A percentile compares a stretch with the other conserved stretches of the same genome.
phyloP scores from a whole-genome alignment of 2,113 vertebrate genomes.

The Chitala chitala region DNA sequence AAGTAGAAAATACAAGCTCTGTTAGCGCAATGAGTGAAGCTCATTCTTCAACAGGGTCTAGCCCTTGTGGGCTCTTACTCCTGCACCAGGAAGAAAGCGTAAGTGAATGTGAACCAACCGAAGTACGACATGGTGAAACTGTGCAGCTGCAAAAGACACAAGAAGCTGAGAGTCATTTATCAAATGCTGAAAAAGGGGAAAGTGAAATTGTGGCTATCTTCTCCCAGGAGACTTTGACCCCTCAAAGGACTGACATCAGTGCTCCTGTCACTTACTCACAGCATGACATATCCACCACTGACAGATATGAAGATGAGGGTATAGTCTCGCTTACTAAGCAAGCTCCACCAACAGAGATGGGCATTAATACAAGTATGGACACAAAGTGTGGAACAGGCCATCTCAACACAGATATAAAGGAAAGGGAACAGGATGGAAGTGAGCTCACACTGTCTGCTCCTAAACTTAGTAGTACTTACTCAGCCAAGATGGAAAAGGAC shows the following conservation, averaged over 20 bases:
- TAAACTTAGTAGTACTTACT: neutral
- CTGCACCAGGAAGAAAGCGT: slow-evolving; percentile 55
- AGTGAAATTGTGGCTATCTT: neutral
- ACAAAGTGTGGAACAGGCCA: neutral
- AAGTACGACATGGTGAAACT: neutral
- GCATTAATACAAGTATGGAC: neutral
- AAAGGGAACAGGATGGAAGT: neutral
- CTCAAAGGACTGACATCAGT: neutral
- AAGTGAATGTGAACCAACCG: slow-evolving; percentile 40
- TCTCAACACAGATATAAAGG: neutral
- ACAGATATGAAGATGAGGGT: neutral
- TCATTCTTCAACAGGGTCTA: slow-evolving; percentile 39
- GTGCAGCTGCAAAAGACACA: neutral
- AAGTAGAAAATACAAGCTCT: neutral
- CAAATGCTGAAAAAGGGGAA: neutral
- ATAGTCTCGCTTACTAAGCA: neutral
- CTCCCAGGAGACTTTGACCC: neutral
- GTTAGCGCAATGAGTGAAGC: slow-evolving; percentile 29
- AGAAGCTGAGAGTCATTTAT: neutral
- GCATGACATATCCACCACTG: neutral
- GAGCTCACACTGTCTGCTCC: neutral
- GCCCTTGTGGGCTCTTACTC: slow-evolving; percentile 52
- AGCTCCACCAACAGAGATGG: neutral
- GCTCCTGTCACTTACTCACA: neutral
- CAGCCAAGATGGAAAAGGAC: neutral